Evolutionary conservation across 1,140 invertebrate genomes (phyloP).

Genomic region (Nasonia giraulti): DNA sequence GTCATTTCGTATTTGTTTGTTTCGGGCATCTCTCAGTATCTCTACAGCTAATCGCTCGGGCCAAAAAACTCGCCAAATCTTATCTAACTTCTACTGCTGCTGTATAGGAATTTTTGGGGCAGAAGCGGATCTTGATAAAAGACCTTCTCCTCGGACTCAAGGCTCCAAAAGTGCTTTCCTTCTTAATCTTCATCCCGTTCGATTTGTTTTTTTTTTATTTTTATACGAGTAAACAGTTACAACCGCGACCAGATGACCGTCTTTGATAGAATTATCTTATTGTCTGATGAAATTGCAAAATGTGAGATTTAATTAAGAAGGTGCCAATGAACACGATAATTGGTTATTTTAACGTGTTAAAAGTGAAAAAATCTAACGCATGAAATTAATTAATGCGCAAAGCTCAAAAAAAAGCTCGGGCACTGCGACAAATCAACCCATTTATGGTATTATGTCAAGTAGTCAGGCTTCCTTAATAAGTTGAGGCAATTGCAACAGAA

Average conservation of each 20-base stretch:
- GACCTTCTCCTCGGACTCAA: background rate
- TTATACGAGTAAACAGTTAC: conserved; percentile 55
- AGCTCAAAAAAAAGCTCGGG: background rate
- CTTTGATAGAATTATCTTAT: conserved; percentile 54
- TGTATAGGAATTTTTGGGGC: conserved; percentile 64
- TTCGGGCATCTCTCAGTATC: conserved; percentile 64
- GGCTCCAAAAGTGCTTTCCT: background rate
- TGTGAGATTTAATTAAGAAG: too few species aligned
- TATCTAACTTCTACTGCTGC: background rate
- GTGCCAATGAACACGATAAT: too few species aligned
- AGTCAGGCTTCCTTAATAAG: conserved; percentile 50
- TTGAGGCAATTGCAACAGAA: background rate
- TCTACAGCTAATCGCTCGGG: conserved; percentile 64
- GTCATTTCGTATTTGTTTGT: conserved; percentile 63
- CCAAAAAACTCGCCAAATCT: conserved; percentile 62
- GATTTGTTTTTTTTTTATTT: conserved; percentile 54
- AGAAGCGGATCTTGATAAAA: conserved; percentile 67
- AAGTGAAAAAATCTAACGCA: too few species aligned
- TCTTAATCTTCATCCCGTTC: background rate
- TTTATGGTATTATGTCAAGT: conserved; percentile 50
- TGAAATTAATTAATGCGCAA: background rate
- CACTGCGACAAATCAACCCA: background rate
- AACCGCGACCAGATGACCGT: conserved; percentile 54
- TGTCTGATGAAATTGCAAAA: too few species aligned
- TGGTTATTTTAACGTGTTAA: too few species aligned